Evolutionary conservation across 1,140 invertebrate species (phyloP).

Genomic region (Sminthurides bifidus): DNA sequence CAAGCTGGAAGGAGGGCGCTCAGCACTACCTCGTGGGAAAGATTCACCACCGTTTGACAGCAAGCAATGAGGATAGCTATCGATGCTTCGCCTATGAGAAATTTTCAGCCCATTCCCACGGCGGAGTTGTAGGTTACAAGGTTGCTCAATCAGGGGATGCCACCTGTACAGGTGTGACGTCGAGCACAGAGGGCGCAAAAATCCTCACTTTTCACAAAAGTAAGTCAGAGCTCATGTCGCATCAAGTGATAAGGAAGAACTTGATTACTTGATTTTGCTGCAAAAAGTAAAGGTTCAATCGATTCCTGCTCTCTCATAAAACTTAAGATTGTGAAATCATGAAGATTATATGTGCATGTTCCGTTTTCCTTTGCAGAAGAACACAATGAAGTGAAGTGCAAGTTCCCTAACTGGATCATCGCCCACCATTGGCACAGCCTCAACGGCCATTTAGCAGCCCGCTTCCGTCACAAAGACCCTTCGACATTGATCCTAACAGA

Average conservation of each 20-base stretch:
- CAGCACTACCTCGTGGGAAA: conserved; percentile 64
- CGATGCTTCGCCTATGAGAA: conserved; percentile 55
- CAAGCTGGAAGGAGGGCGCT: conserved; percentile 73
- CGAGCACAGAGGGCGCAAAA: conserved; percentile 49
- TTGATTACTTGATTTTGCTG: too few species aligned
- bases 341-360: background rate
- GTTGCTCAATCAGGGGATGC: conserved; percentile 69
- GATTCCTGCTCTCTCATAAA: too few species aligned
- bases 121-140: conserved; percentile 40
- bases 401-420: conserved; percentile 62
- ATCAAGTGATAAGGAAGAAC: too few species aligned
- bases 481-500: conserved; percentile 43
- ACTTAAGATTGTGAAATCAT: too few species aligned
- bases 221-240: too few species aligned
- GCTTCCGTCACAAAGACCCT: conserved; percentile 60
- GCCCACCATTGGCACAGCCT: conserved; percentile 66
- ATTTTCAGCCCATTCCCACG: conserved; percentile 21
- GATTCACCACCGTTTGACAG: conserved; percentile 40
- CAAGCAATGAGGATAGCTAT: conserved; percentile 48
- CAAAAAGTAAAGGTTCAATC: too few species aligned
- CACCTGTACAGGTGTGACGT: conserved; percentile 59
- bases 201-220: conserved; percentile 51
- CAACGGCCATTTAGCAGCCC: conserved; percentile 58
- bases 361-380: conserved; percentile 37
- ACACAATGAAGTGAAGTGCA: conserved; percentile 48